Percentiles rank a stretch among this genome's conserved stretches.
phyloP scores from a whole-genome alignment of 2,113 vertebrate species.

The Synodontis membranacea region DNA sequence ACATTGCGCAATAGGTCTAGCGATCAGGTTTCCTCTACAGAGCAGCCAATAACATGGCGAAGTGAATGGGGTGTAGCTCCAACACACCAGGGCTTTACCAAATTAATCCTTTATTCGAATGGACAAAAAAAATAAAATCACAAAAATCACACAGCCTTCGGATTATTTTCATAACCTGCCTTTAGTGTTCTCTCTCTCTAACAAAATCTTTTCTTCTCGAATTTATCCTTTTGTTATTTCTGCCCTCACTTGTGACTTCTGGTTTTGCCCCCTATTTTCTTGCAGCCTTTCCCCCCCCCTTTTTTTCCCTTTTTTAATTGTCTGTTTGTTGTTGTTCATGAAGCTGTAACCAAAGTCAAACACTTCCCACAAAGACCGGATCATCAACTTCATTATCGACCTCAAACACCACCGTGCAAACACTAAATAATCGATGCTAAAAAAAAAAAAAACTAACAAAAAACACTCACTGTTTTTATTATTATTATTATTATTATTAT shows the following conservation, averaged over 20 bases:
- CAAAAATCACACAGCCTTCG: not conserved
- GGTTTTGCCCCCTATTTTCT: not conserved
- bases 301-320: too few relatives aligned
- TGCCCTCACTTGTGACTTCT: too few relatives aligned
- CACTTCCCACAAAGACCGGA: not conserved
- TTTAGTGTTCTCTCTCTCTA: not conserved
- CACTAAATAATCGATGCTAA: not conserved
- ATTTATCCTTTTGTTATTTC: too few relatives aligned
- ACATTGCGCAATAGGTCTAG: constrained; percentile 55
- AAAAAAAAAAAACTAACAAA: too few relatives aligned
- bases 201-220: too few relatives aligned
- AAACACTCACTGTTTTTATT: not conserved
- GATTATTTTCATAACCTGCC: not conserved
- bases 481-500: not conserved
- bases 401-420: not conserved
- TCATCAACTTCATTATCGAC: not conserved
- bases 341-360: not conserved
- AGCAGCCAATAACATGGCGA: constrained; percentile 47
- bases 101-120: constrained; percentile 16
- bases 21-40: constrained; percentile 41
- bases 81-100: not conserved
- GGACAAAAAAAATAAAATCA: too few relatives aligned
- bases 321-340: not conserved
- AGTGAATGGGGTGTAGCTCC: constrained; percentile 39
- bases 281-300: too few relatives aligned